A percentile compares a stretch with the other conserved stretches of the same genome.
These are phyloP conservation scores for Zaprionus inermis DNA, from an alignment of 1,140 invertebrate genomes.

Conservation along the genomic window DNA sequence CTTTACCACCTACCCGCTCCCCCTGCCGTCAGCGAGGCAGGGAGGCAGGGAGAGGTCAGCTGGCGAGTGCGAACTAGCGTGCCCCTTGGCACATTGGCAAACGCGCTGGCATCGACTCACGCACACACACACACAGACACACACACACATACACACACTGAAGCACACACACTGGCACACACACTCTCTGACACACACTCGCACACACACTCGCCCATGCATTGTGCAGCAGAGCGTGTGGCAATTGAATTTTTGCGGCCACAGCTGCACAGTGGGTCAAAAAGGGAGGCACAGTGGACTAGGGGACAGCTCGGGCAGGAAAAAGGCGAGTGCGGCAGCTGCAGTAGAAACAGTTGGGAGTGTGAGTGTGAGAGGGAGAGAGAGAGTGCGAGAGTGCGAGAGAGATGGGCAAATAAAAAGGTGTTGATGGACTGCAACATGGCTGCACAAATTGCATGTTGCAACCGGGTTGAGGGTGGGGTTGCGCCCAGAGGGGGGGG, in stretches of 20 bases:
- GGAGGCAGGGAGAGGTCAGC: background rate
- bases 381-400: background rate
- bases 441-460: slow-evolving; percentile 74
- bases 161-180: background rate
- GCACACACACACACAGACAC: slow-evolving; percentile 2
- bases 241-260: slow-evolving; percentile 53
- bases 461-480: slow-evolving; percentile 10
- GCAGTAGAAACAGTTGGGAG: background rate
- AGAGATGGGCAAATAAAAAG: slow-evolving; percentile 53
- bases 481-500: background rate
- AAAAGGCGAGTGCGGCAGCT: no score
- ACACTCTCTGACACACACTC: background rate
- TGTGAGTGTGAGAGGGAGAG: background rate
- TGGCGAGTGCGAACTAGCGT: slow-evolving; percentile 15
- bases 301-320: no score
- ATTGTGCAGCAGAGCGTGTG: slow-evolving; percentile 46
- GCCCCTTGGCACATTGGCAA: slow-evolving; percentile 15
- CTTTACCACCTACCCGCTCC: background rate
- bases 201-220: background rate
- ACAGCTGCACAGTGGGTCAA: slow-evolving; percentile 1
- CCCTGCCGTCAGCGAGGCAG: background rate
- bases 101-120: slow-evolving; percentile 12
- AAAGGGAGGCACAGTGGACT: background rate
- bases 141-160: background rate
- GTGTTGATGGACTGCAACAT: slow-evolving; percentile 79